A percentile compares a stretch with the other conserved stretches of the same genome.
Evolutionary conservation across 2,797 vertebrate species (phyloP).

Genomic region (Malacoraja senta): DNA sequence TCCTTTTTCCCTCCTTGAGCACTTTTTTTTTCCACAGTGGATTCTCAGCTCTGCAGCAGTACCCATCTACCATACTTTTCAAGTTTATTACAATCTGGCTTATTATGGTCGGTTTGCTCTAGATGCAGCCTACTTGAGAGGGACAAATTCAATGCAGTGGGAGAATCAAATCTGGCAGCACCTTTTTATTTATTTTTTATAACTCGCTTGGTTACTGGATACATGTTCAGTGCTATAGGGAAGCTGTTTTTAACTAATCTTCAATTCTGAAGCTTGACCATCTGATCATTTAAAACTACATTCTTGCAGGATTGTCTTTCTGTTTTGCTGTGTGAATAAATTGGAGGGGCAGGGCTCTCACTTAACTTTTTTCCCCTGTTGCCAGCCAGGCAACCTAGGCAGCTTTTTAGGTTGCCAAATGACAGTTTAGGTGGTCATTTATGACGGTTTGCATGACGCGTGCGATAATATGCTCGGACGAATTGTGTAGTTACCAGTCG

Average conservation of each 20-base stretch:
- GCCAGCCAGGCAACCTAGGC: too few relatives aligned
- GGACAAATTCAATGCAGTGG: not conserved
- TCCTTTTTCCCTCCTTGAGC: not conserved
- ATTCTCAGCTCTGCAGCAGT: not conserved
- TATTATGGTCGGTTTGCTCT: not conserved
- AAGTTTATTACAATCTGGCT: not conserved
- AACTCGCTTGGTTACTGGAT: not conserved
- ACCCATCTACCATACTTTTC: not conserved
- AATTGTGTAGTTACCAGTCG: too few relatives aligned
- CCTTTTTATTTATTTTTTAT: not conserved
- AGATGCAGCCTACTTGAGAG: not conserved
- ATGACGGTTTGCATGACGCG: too few relatives aligned
- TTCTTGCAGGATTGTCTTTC: not conserved
- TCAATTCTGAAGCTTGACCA: not conserved
- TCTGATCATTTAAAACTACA: conserved; percentile 15
- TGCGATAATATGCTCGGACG: too few relatives aligned
- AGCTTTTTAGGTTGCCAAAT: too few relatives aligned
- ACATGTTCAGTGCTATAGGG: not conserved
- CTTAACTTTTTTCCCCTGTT: too few relatives aligned
- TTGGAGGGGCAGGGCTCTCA: too few relatives aligned
- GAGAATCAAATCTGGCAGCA: not conserved
- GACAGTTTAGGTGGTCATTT: too few relatives aligned
- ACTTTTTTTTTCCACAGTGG: not conserved
- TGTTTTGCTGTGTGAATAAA: conserved; percentile 7
- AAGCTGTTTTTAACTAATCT: not conserved